Percentiles rank a stretch among this genome's conserved stretches.
Conservation (phyloP, 1,140 invertebrate genomes). For the Eubasilissa regina region DNA sequence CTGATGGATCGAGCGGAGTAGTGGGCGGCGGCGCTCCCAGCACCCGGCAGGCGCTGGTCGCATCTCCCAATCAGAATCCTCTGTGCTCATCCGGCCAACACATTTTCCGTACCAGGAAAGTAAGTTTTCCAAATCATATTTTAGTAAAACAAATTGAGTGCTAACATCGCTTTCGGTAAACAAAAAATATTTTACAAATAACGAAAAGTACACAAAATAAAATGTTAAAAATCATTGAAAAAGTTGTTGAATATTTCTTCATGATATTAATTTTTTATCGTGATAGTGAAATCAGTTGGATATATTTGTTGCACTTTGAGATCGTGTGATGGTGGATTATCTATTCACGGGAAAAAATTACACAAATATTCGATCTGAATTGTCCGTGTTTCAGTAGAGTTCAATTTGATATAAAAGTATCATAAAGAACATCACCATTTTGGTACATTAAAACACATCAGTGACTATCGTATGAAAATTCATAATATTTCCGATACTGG, state of each 20-base stretch:
- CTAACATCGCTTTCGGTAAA: neutral
- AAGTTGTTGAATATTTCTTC: neutral
- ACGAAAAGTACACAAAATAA: neutral
- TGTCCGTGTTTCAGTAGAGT: too few species aligned
- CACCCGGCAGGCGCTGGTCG: slow-evolving; percentile 33
- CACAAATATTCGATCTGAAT: too few species aligned
- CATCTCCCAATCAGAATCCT: slow-evolving; percentile 46
- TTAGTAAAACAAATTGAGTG: slow-evolving; percentile 5
- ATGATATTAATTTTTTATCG: slow-evolving; percentile 28
- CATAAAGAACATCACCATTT: too few species aligned
- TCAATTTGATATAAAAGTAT: too few species aligned
- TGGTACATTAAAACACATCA: too few species aligned
- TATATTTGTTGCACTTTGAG: neutral
- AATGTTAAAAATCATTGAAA: neutral
- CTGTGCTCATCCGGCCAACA: slow-evolving; percentile 30
- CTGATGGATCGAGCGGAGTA: neutral
- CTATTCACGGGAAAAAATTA: too few species aligned
- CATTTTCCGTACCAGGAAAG: slow-evolving; percentile 41
- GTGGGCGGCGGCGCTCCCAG: slow-evolving; percentile 18
- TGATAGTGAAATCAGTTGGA: slow-evolving; percentile 6
- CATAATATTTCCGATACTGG: too few species aligned
- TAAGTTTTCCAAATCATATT: slow-evolving; percentile 37
- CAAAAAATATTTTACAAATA: neutral
- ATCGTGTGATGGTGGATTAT: neutral
- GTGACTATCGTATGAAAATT: too few species aligned